Evolutionary conservation across 1,140 invertebrate species (phyloP), one percentile per base, ranked within the genome.

Genomic region (Coptotermes formosanus): DNA sequence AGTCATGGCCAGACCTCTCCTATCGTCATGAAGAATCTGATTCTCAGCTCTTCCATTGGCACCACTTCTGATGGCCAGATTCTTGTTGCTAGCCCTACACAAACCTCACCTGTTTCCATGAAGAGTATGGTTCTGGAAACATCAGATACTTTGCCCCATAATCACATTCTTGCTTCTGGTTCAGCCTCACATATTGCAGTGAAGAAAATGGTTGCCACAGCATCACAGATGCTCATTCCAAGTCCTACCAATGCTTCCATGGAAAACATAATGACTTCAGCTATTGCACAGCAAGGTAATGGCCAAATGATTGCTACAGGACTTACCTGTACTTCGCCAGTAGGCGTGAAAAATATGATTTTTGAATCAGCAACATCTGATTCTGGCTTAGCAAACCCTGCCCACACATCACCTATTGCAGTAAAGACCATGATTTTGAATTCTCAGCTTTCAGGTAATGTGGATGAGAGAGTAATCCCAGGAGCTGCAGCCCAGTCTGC

Each of bases 81-180:
- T 11, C 83, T 84, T 84, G 44, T 52, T 84, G 43, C 44, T n/a
- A 16, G 83, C 16, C 45, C 83, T 82, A 23, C 85, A 82, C 32
- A 44, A 6, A 86, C 85, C 16, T 82, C 94, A 2, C 92, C 93
- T 0, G 93, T 94, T n/a, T 92, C 93, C 30, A 93, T 94, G 85
- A 94, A 94, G 89, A 94, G 92, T 75, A 94, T 95, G 91, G 92
- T 94, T 85, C 75, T 86, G 38, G 85, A 48, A 52, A 48, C 85
- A 21, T 23, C 82, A 52, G n/a, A 52, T 19, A 55, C 43, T 38
- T 52, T 52, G 19, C 45, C 83, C n/a, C 64, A 75, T 30, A 75
- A 30, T 75, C 25, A 75, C 2, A 75, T 75, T 30, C 64, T 75
- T 11, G 64, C 64, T 25, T 75, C 64, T 8, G 21, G 30, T 30